Evolutionary conservation across 2,113 vertebrate species (phyloP).

Genomic region (Hoplias malabaricus): DNA sequence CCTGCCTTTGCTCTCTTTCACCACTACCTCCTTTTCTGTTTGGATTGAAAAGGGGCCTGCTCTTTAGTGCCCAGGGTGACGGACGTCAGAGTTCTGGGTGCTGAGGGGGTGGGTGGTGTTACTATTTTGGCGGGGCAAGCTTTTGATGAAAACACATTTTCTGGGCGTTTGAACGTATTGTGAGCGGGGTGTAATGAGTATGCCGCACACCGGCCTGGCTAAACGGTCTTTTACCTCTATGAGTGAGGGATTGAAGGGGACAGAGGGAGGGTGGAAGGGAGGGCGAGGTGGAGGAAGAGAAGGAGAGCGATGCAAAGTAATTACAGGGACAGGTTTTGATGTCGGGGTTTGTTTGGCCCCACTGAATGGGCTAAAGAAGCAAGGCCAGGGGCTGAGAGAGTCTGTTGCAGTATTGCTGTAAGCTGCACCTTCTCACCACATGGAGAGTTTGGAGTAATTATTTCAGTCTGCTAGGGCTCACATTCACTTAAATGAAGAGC

Average conservation of each 20-base stretch:
- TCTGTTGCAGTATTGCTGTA: conserved; percentile 28
- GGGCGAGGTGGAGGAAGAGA: conserved; percentile 13
- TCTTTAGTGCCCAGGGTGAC: conserved; percentile 61
- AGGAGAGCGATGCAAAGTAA: conserved; percentile 36
- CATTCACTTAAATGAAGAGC: conserved; percentile 33
- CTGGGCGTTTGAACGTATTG: conserved; percentile 77
- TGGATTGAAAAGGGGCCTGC: conserved; percentile 56
- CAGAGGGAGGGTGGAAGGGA: neutral
- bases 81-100: conserved; percentile 44
- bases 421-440: conserved; percentile 49
- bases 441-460: conserved; percentile 52
- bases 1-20: conserved; percentile 50
- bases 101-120: conserved; percentile 11
- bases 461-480: conserved; percentile 28
- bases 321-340: conserved; percentile 45
- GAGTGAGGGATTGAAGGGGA: conserved; percentile 28
- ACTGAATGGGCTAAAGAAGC: conserved; percentile 58
- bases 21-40: conserved; percentile 42
- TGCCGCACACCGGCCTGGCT: conserved; percentile 58
- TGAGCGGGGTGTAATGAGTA: conserved; percentile 68
- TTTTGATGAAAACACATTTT: conserved; percentile 76
- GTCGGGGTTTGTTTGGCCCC: conserved; percentile 38
- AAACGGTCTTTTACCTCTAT: conserved; percentile 37
- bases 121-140: conserved; percentile 59
- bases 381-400: conserved; percentile 33